Evolutionary conservation across 2,888 invertebrate genomes (phyloP), one percentile per base, ranked within the genome.

Genomic region (Pammene aurita): DNA sequence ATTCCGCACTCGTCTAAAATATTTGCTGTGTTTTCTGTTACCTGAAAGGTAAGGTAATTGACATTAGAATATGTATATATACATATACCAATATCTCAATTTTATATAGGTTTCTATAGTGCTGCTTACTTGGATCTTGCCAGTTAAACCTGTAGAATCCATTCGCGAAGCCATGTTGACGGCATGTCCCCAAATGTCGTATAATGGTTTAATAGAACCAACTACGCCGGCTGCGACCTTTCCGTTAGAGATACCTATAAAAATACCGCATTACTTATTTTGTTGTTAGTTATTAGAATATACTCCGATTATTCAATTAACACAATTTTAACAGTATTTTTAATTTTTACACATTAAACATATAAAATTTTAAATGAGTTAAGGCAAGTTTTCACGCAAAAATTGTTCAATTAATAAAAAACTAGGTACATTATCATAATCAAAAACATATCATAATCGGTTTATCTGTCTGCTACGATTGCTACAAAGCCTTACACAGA

Each of bases 171-270:
- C 98, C 94, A 99, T 96, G 87, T 99, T 99, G 0, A 98, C 98
- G 0, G 98, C 96, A 86, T 98, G 97, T 0, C 98, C 98, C 98
- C 98, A 99, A 80, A 98, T 98, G 84, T 99, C 98, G 84, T 98
- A 98, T 56, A 98, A 93, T 0, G 98, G 98, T 82, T 98, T 98
- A 72, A 96, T 95, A 0, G 97, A 97, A 0, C 98, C 98, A 4
- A 98, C 97, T 0, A 99, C 98, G 4, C 98, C 98, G 0, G 98
- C 98, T 72, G 98, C 97, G 7, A 98, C 96, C 76, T 96, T 95
- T 0, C 98, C 98, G 80, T 97, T 96, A 44, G 97, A 96, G 79
- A 99, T 96, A 71, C 98, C 98, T 96, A 80, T 38, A 72, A 76
- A 71, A 57, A 67, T 50, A 4, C 2, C 7, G 7, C 11, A 26